These are phyloP conservation scores for Charina bottae DNA, from an alignment of 2,113 vertebrate genomes.

Conservation along the genomic window DNA sequence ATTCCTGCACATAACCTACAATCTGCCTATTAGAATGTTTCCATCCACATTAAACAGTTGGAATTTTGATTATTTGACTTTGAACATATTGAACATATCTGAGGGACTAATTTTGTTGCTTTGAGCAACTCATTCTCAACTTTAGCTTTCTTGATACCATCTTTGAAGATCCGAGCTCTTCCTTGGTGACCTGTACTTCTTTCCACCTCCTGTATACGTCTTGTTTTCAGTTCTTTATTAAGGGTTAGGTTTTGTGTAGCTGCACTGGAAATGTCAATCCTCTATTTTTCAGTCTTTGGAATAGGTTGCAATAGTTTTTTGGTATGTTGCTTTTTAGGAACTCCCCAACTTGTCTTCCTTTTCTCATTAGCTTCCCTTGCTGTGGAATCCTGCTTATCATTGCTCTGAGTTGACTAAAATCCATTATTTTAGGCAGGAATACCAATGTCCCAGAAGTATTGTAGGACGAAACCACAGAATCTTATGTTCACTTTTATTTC, in stretches of 20 bases:
- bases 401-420: neutral
- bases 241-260: too few species aligned
- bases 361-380: neutral
- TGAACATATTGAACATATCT: neutral
- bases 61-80: neutral
- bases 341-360: neutral
- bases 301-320: neutral
- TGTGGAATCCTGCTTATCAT: neutral
- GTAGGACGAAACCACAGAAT: neutral
- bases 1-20: neutral
- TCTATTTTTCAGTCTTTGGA: neutral
- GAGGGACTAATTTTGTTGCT: neutral
- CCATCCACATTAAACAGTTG: neutral
- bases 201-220: neutral
- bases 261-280: neutral
- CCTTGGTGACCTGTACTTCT: neutral
- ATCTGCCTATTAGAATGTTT: neutral
- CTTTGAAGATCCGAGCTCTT: neutral
- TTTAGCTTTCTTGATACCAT: neutral
- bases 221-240: neutral
- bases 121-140: neutral
- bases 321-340: neutral
- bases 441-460: neutral
- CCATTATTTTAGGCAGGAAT: neutral
- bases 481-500: neutral